Base-by-base conservation (phyloP, 2,888 invertebrate genomes). In the Metopia argyrocephala region DNA sequence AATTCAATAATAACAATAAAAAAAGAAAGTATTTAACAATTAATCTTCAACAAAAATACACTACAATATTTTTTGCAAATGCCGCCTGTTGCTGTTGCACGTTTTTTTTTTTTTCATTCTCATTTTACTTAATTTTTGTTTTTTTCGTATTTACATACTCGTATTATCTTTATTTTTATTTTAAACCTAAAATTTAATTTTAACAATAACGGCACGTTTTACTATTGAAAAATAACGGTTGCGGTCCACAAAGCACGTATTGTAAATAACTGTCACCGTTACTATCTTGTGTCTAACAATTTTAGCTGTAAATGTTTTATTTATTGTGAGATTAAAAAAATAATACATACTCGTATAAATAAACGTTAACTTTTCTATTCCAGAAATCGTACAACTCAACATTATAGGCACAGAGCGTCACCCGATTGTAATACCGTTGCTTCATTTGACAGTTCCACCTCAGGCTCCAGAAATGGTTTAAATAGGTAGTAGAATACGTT, bases 401-500 rank as follows among this genome's bases (percentile, higher is more conserved):
- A 96, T 87, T 96, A 96, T 91, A 93, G 96, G 76, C 96, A 96
- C 90, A 95, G 96, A 87, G 95, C 96, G 85, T 96, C 96, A 9
- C 96, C 96, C 45, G 97, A 97, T 91, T 96, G 96, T 91, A 96
- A 96, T 91, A 97, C 97, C 38, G 96, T 96, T 78, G 96, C 96
- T 65, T 96, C 97, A 20, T 95, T 96, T 89, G 96, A 96, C 89
- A 96, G 96, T 66, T 96, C 96, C 65, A 95, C 96, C 65, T 96
- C 96, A 0, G 96, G 96, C 87, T 96, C 96, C 7, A 93, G 96
- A 65, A 93, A 94, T 86, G 95, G 96, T 38, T 92, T 97, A 82
- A 97, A 96, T 89, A 93, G 96, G 91, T 91, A 5, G 20, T 27
- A 66, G n/a, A n/a, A 12, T 73, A 20, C 12, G 4, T 57, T 52